Evolutionary conservation across 1,140 invertebrate genomes (phyloP), one percentile per base, ranked within the genome.

Genomic region (Ips typographus): DNA sequence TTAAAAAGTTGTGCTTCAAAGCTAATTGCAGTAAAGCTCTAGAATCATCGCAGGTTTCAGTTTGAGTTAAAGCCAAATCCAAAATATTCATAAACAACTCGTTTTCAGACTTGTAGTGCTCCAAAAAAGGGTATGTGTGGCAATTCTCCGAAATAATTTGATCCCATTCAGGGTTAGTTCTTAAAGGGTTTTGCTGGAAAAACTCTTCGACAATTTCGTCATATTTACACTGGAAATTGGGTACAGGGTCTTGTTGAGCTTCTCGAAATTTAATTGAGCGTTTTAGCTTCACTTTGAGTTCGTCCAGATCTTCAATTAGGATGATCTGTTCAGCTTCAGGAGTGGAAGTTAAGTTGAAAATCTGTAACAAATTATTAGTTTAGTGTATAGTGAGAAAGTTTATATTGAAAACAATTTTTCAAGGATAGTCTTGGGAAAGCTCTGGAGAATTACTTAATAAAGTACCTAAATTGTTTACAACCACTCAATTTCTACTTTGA

Each of bases 271-370:
- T 77, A 74, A 63, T 76, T 72, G 60, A 73, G 74, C 52, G 38
- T 63, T 39, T 81, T 76, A 73, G 78, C 76, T 69, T 82, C 71
- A 37, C 80, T 64, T 80, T 82, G 4, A 83, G 76, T 2, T 80
- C 72, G 43, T 80, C 75, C 41, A 83, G 73, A 68, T 81, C 79
- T 73, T 82, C 81, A 57, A 80, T 78, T 60, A 80, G 83, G 36
- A 77, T 65, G 2, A 84, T 73, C 70, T 84, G 80, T 6, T 77
- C 71, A n/a, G 78, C 79, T 0, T 83, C 41, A 61, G 76, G 65
- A 7, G 77, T 79, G 4, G 82, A 73, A 68, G 82, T 70, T 49
- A 84, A 66, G 58, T 81, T 76, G 64, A 82, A 84, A 36, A 82
- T 82, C 83, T 84, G 72, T 40, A 78, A 79, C 63, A 71, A 56